phyloP scores from a whole-genome alignment of 2,113 vertebrate species.

The Lipophrys pholis region DNA sequence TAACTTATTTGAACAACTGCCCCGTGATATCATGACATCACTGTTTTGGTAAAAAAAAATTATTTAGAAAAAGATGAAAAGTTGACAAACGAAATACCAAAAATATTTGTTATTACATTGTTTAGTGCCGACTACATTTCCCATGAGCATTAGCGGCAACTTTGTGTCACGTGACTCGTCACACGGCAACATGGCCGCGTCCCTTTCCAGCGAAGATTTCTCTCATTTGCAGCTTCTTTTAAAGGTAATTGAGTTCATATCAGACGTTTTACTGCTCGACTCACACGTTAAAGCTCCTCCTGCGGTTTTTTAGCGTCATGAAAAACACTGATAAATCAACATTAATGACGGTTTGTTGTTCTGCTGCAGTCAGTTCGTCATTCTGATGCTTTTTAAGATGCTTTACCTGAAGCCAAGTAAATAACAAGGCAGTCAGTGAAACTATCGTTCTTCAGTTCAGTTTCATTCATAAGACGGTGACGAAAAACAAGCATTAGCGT shows the following conservation, averaged over 20 bases:
- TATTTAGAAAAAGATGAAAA: too few species aligned
- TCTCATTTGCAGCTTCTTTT: slow-evolving; percentile 78
- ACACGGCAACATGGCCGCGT: slow-evolving; percentile 75
- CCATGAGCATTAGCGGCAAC: slow-evolving; percentile 29
- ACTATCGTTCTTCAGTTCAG: too few species aligned
- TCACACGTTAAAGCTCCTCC: background rate
- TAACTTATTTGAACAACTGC: too few species aligned
- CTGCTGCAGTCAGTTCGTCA: background rate
- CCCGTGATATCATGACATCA: too few species aligned
- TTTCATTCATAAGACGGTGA: too few species aligned
- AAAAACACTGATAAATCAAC: background rate
- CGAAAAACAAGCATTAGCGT: too few species aligned
- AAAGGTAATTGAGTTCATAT: slow-evolving; percentile 67
- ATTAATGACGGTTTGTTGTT: background rate
- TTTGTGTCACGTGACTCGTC: slow-evolving; percentile 56
- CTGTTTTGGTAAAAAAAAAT: too few species aligned
- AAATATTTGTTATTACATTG: too few species aligned
- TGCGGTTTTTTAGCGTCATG: background rate
- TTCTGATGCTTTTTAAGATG: background rate
- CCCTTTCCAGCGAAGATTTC: slow-evolving; percentile 70
- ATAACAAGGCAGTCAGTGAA: too few species aligned
- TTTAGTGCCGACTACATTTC: slow-evolving; percentile 55
- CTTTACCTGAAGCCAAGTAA: background rate
- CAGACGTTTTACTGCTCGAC: background rate
- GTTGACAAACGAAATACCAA: too few species aligned